phyloP scores from a whole-genome alignment of 1,140 invertebrate genomes.

The Pinna nobilis region DNA sequence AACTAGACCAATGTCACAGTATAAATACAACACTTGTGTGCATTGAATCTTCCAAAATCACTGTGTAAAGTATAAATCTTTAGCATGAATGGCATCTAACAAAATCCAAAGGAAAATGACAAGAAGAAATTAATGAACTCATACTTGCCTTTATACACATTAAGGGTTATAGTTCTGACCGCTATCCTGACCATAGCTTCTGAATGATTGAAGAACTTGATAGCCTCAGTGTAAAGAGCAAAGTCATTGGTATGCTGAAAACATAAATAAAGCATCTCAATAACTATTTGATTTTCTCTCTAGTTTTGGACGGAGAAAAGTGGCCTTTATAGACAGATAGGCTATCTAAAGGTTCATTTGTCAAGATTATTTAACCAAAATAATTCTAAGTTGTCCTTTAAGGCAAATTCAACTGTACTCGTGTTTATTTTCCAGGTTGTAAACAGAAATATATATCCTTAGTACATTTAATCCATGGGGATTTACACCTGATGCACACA shows the following conservation, averaged over 20 bases:
- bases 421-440: background rate
- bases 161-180: constrained; percentile 96
- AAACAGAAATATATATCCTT: background rate
- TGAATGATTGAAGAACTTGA: constrained; percentile 99
- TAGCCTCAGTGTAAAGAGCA: constrained; percentile 98
- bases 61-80: too few species aligned
- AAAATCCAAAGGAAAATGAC: background rate
- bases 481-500: too few species aligned
- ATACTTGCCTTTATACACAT: constrained; percentile 86
- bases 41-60: too few species aligned
- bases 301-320: too few species aligned
- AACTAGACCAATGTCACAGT: too few species aligned
- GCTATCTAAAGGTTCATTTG: too few species aligned
- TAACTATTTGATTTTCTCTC: background rate
- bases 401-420: background rate
- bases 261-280: background rate
- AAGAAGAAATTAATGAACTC: background rate
- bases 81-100: background rate
- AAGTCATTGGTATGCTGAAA: constrained; percentile 98
- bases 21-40: too few species aligned
- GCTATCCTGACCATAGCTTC: constrained; percentile 99
- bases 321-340: too few species aligned
- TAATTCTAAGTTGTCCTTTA: background rate
- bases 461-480: too few species aligned
- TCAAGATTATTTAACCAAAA: too few species aligned